A percentile compares a stretch with the other conserved stretches of the same genome.
phyloP scores from a whole-genome alignment of 2,888 invertebrate species.

The Coleophora flavipennella region DNA sequence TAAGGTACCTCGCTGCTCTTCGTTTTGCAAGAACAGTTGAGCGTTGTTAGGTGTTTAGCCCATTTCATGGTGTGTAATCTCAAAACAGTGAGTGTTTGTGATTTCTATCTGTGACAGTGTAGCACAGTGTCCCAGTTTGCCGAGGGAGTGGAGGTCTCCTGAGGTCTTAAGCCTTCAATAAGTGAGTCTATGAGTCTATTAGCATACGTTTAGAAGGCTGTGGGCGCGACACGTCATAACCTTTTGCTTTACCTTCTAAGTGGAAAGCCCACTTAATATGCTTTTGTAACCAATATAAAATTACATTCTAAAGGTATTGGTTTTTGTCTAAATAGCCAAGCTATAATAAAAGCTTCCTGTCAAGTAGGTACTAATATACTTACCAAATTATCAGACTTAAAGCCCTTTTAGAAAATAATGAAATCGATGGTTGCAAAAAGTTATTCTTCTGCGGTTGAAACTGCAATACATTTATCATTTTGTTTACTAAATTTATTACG shows the following conservation, averaged over 20 bases:
- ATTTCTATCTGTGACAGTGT: constrained; percentile 55
- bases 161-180: constrained; percentile 52
- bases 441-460: no score
- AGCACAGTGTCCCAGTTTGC: constrained; percentile 58
- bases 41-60: constrained; percentile 23
- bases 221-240: constrained; percentile 66
- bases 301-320: not conserved
- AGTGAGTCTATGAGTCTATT: constrained; percentile 52
- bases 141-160: constrained; percentile 47
- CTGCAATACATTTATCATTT: no score
- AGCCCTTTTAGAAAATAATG: no score
- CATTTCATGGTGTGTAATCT: constrained; percentile 29
- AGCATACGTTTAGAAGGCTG: constrained; percentile 46
- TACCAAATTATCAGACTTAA: no score
- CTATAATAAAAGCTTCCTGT: no score
- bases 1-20: constrained; percentile 65
- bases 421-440: no score
- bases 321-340: no score
- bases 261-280: not conserved
- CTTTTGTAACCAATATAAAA: no score
- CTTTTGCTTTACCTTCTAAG: constrained; percentile 36
- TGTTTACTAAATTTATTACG: no score
- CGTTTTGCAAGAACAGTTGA: constrained; percentile 59
- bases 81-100: constrained; percentile 50
- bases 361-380: no score